Base-by-base conservation (phyloP, 2,113 vertebrate species). In the Eulemur rufifrons region DNA sequence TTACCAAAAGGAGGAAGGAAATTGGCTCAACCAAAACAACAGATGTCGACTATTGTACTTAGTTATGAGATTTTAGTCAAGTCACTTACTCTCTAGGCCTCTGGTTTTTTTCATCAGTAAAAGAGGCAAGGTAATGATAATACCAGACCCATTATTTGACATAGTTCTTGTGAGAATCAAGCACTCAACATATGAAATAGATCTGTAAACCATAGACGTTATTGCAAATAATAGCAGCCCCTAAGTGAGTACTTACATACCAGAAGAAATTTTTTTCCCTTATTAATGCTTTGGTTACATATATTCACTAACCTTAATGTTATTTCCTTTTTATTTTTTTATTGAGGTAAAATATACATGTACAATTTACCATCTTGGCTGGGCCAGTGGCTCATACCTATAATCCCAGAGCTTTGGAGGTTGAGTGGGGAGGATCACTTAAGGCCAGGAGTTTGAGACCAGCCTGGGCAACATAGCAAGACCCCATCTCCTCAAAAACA, bases 101-200 rank as follows among this genome's bases (percentile, higher is more conserved):
- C 17, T 85, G 39, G 21, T 32, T 66, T 82, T 88, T 50, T 52
- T 29, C 39, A 61, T 90, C 32, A 61, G 47, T 83, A 84, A 94
- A 82, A 34, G 12, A 91, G 15, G 32, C 11, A 39, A 61, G 45
- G 10, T 71, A 52, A 61, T 80, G 61, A 63, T 68, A 87, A 92
- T 64, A 61, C 47, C 39, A 82, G 47, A 87, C 56, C 42, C 42
- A 85, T 68, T 61, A 37, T 23, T 86, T 82, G n/a, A 50, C n/a
- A 93, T 69, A 59, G 6, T 89, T 95, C 90, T 91, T 91, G 3
- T 82, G 61, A 95, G 34, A 97, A 63, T 69, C 21, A 93, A 96
- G 52, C 10, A 68, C 37, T 50, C 5, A 5, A 42, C 64, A 50
- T 47, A 54, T 32, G 13, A 69, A 84, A 61, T 29, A 17, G 25